Evolutionary conservation across 1,140 invertebrate genomes (phyloP).

Genomic region (Bombus pyrosoma): DNA sequence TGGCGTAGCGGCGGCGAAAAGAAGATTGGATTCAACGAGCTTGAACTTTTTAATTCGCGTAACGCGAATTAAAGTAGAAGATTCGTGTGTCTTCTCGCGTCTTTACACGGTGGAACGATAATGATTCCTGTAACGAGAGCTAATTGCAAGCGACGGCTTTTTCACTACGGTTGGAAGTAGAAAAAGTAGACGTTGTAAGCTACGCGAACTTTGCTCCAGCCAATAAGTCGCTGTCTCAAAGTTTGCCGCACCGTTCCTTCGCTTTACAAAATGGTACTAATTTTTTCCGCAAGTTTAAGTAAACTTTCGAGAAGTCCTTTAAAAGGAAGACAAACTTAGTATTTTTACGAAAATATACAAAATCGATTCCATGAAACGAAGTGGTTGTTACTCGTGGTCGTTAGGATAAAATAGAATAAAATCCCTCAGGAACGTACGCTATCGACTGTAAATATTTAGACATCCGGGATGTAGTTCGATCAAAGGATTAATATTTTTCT

Average conservation of each 20-base stretch:
- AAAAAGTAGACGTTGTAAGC: background rate
- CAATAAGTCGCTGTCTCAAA: background rate
- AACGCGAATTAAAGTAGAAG: constrained; percentile 26
- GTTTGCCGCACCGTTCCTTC: background rate
- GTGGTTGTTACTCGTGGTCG: too few relatives aligned
- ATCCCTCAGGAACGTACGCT: too few relatives aligned
- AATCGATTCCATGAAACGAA: background rate
- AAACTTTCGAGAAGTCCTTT: background rate
- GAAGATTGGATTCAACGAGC: constrained; percentile 8
- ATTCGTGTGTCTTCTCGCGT: background rate
- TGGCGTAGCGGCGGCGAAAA: background rate
- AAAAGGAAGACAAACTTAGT: background rate
- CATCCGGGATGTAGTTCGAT: too few relatives aligned
- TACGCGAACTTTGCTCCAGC: background rate
- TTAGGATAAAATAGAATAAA: too few relatives aligned
- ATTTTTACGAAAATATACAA: background rate
- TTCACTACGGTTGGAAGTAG: background rate
- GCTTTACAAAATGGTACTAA: background rate
- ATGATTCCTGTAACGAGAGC: background rate
- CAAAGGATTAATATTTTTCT: background rate
- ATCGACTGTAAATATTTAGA: too few relatives aligned
- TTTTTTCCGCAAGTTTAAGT: background rate
- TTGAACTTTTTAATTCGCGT: constrained; percentile 28
- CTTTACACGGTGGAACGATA: background rate
- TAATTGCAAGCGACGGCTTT: background rate